Evolutionary conservation across 1,140 invertebrate genomes (phyloP).

Genomic region (Steinernema khuongi): DNA sequence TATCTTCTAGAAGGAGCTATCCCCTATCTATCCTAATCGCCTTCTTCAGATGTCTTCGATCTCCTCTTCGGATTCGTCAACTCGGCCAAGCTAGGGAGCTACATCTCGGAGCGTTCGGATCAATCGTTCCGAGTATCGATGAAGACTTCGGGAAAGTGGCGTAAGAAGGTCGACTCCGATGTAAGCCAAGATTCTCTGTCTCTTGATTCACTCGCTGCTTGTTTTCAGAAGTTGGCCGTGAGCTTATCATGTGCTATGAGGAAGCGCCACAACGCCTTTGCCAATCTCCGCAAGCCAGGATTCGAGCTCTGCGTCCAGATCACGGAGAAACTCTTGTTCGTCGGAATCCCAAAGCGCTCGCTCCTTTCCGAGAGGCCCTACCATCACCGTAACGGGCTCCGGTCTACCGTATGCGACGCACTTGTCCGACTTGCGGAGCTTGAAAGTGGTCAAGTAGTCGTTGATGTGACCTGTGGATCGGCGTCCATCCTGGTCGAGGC

Average conservation of each 20-base stretch:
- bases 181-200: neutral
- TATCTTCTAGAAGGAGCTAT: neutral
- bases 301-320: neutral
- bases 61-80: neutral
- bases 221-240: neutral
- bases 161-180: neutral
- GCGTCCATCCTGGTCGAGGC: neutral
- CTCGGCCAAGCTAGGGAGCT: neutral
- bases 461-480: neutral
- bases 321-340: neutral
- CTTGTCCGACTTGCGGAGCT: neutral
- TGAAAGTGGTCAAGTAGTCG: neutral
- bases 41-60: slow-evolving; percentile 2
- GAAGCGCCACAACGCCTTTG: neutral
- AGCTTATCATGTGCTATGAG: neutral
- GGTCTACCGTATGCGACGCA: neutral
- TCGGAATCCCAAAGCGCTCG: neutral
- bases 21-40: neutral
- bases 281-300: neutral
- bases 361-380: neutral
- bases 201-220: neutral
- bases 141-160: slow-evolving; percentile 1
- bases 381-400: neutral
- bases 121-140: neutral
- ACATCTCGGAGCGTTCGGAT: neutral